Base-by-base conservation (phyloP, 2,113 vertebrate species). In the Ifrita kowaldi region DNA sequence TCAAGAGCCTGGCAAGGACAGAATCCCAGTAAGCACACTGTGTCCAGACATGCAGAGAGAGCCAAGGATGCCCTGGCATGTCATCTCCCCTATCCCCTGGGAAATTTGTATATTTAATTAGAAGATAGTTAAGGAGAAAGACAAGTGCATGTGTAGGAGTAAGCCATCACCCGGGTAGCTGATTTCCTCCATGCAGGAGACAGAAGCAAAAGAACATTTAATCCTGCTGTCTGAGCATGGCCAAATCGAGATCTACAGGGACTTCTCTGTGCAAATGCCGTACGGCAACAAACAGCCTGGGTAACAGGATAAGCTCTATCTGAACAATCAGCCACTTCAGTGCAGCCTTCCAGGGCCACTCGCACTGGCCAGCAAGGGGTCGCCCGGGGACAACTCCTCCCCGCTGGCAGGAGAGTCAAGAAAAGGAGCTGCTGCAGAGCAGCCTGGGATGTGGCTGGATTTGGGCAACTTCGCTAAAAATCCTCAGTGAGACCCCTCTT, bases 121-220 rank as follows among this genome's bases (percentile, higher is more conserved):
- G 76, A 76, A 64, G 46, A 90, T 30, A 77, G 63, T 76, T 87
- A 68, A 80, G 53, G 60, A 76, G 74, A 87, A 91, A 87, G 63
- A 92, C 3, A 9, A 89, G 85, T 67, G 77, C 81, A 55, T 90
- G 75, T 87, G 85, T 53, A 62, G 81, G 82, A 92, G 68, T 70
- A 76, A 96, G 56, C 75, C 41, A 3, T 84, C 83, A 65, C 80
- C 80, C 3, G 8, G 39, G 67, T 55, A 78, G 95, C 87, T 65
- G 76, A 88, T 89, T 94, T 93, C 69, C 55, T 78, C 75, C 73
- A 42, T 41, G 73, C 84, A 77, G 74, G 76, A 93, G 89, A 78
- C 81, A 84, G 95, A 95, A 81, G 90, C 56, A 92, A 84, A 91
- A 39, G 93, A 95, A 96, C 94, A 96, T 92, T 97, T 96, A 95